Evolutionary conservation across 2,888 invertebrate genomes (phyloP).

Genomic region (Chymomyza fuscimana): DNA sequence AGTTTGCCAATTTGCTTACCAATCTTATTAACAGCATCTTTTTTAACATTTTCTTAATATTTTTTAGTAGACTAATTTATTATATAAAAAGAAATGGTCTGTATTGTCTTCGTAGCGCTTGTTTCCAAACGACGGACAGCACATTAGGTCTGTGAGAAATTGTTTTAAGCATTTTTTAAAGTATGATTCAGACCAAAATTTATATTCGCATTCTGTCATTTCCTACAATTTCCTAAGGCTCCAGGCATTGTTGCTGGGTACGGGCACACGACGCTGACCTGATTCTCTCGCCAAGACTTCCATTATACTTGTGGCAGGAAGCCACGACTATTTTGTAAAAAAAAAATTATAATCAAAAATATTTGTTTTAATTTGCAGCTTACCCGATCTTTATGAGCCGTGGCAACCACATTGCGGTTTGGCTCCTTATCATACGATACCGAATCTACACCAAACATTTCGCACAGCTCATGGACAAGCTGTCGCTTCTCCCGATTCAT

Average conservation of each 20-base stretch:
- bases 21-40: slow-evolving; percentile 11
- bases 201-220: not conserved
- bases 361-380: slow-evolving; percentile 22
- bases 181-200: not conserved
- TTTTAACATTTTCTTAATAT: slow-evolving; percentile 34
- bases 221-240: slow-evolving; percentile 72
- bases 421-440: slow-evolving; percentile 97
- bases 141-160: not conserved
- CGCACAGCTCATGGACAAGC: slow-evolving; percentile 95
- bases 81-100: slow-evolving; percentile 7
- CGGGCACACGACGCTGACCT: slow-evolving; percentile 89
- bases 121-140: not conserved
- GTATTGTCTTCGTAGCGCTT: slow-evolving; percentile 36
- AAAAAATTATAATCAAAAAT: not conserved
- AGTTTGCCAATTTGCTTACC: not conserved
- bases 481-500: slow-evolving; percentile 96
- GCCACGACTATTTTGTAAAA: slow-evolving; percentile 85
- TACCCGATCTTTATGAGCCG: slow-evolving; percentile 89
- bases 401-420: slow-evolving; percentile 96
- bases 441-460: slow-evolving; percentile 96
- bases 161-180: no score
- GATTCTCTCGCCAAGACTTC: slow-evolving; percentile 90
- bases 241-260: slow-evolving; percentile 83
- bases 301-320: slow-evolving; percentile 91
- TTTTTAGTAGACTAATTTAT: slow-evolving; percentile 32